phyloP scores from a whole-genome alignment of 2,888 invertebrate genomes.

The Limnephilus auricula region DNA sequence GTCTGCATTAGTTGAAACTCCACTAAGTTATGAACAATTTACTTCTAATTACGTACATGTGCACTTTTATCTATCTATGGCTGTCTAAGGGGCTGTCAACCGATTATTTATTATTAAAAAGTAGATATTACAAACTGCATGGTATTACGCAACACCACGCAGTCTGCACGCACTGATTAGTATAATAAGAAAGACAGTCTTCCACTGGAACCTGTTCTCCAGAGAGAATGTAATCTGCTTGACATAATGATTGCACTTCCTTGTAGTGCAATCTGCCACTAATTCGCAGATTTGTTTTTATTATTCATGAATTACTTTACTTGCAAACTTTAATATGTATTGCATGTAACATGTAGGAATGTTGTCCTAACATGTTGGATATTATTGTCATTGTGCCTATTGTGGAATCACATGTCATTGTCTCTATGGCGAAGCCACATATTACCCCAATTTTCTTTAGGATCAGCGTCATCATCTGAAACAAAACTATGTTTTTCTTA shows the following conservation, averaged over 20 bases:
- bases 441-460: background rate
- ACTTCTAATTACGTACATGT: too few species aligned
- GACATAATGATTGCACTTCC: background rate
- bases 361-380: background rate
- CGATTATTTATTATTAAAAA: background rate
- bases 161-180: background rate
- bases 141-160: background rate
- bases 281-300: background rate
- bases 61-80: too few species aligned
- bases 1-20: too few species aligned
- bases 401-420: background rate
- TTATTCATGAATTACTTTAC: background rate
- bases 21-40: too few species aligned
- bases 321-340: background rate
- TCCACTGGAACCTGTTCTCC: background rate
- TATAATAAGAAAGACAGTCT: background rate
- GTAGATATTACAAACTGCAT: background rate
- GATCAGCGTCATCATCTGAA: background rate
- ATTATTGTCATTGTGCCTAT: background rate
- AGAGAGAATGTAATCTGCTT: background rate
- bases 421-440: background rate
- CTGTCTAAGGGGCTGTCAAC: background rate
- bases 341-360: background rate
- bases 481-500: background rate
- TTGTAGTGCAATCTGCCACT: background rate